Conservation (phyloP, 2,797 vertebrate species). For the Mionectes olivaceus region DNA sequence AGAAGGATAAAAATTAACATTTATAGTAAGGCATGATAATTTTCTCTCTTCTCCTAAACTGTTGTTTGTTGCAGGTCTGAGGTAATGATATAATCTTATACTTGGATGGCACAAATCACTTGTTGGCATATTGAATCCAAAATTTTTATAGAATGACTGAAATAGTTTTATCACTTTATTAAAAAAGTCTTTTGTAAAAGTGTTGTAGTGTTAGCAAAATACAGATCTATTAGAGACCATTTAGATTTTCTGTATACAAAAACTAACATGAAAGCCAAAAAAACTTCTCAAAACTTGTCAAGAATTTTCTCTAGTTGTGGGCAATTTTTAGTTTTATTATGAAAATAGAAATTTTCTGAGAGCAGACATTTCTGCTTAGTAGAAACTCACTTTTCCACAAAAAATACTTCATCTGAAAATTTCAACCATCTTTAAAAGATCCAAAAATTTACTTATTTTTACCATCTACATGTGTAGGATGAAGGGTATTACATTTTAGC, state of each 20-base stretch:
- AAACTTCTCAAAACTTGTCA: neutral
- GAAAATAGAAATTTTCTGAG: neutral
- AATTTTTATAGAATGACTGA: neutral
- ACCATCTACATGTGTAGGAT: neutral
- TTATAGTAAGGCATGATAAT: neutral
- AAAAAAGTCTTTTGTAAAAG: neutral
- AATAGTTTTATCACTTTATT: neutral
- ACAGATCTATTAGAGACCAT: neutral
- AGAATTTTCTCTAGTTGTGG: neutral
- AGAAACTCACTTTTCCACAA: neutral
- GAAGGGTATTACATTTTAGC: conserved; percentile 1
- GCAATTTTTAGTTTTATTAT: neutral
- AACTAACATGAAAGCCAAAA: neutral
- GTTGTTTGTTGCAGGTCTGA: neutral
- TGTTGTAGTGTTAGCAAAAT: neutral
- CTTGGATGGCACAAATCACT: neutral
- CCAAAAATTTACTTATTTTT: neutral
- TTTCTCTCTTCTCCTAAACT: neutral
- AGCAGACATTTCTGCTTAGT: neutral
- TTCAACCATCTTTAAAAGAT: neutral
- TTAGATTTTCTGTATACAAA: neutral
- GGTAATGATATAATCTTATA: neutral
- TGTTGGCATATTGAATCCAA: neutral
- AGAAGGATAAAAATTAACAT: neutral
- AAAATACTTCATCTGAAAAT: neutral